phyloP scores from a whole-genome alignment of 2,888 invertebrate species.

The Drosophila austrosaltans region DNA sequence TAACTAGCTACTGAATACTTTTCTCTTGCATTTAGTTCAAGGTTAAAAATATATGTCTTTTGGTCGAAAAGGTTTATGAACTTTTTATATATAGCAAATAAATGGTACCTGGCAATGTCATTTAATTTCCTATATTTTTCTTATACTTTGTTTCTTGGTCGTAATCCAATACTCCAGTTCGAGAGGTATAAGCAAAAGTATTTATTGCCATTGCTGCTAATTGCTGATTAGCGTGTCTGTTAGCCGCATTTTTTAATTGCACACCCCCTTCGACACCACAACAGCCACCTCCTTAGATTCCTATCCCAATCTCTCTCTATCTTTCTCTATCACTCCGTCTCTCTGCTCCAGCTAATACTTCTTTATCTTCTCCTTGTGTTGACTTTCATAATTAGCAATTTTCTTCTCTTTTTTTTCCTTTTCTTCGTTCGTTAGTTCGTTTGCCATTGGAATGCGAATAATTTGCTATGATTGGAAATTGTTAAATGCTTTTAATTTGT shows the following conservation, averaged over 20 bases:
- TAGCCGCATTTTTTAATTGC: slow-evolving; percentile 51
- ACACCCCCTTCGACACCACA: slow-evolving; percentile 7
- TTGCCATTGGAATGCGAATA: slow-evolving; percentile 70
- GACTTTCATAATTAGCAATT: slow-evolving; percentile 60
- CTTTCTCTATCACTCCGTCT: neutral
- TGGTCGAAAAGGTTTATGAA: neutral
- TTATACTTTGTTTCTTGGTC: neutral
- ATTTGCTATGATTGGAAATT: slow-evolving; percentile 73
- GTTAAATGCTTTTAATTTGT: slow-evolving; percentile 70
- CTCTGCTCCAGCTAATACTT: slow-evolving; percentile 12
- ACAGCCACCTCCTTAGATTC: slow-evolving; percentile 1
- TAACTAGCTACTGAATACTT: neutral
- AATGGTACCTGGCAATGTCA: neutral
- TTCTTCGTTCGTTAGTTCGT: slow-evolving; percentile 49
- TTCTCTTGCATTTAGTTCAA: neutral
- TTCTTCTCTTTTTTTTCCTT: slow-evolving; percentile 29
- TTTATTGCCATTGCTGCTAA: slow-evolving; percentile 69
- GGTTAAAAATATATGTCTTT: neutral
- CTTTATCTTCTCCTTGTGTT: slow-evolving; percentile 35
- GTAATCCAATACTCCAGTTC: slow-evolving; percentile 10
- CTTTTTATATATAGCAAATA: neutral
- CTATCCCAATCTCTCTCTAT: neutral
- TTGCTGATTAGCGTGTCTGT: slow-evolving; percentile 66
- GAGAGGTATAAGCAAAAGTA: slow-evolving; percentile 49
- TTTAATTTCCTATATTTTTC: neutral